Conservation (phyloP, 2,113 vertebrate genomes). For the Epinephelus cyanopodus region DNA sequence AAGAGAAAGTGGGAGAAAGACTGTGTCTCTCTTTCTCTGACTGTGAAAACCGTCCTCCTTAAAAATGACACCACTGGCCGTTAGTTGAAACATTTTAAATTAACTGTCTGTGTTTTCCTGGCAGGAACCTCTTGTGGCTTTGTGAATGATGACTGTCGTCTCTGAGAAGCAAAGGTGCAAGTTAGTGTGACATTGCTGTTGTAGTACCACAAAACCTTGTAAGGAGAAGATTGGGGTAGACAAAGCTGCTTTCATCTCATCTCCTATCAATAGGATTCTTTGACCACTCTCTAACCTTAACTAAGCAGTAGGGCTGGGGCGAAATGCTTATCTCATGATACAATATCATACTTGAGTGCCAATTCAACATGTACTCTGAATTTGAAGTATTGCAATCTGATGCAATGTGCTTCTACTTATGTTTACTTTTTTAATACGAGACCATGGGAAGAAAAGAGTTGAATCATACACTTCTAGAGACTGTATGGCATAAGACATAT, state of each 20-base stretch:
- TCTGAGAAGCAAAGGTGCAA: neutral
- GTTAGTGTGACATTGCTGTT: neutral
- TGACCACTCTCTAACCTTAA: neutral
- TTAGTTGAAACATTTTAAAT: slow-evolving; percentile 10
- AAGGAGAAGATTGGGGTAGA: neutral
- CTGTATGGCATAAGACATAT: too few species aligned
- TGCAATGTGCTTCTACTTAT: too few species aligned
- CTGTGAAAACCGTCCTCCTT: neutral
- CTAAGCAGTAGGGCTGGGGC: too few species aligned
- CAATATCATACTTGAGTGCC: too few species aligned
- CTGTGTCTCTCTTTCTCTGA: slow-evolving; percentile 9
- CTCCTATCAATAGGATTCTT: neutral
- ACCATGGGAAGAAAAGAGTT: too few species aligned
- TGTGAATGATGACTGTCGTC: slow-evolving; percentile 5
- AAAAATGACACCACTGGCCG: neutral
- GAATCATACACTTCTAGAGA: too few species aligned
- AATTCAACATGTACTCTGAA: too few species aligned
- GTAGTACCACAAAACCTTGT: neutral
- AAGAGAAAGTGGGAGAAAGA: slow-evolving; percentile 17
- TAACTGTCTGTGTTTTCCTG: neutral
- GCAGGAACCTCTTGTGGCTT: neutral
- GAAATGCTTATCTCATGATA: too few species aligned
- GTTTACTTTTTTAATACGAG: too few species aligned
- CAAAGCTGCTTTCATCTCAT: neutral
- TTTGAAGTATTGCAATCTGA: too few species aligned